Base-by-base conservation (phyloP, 2,113 vertebrate species). In the Hemichromis elongatus region DNA sequence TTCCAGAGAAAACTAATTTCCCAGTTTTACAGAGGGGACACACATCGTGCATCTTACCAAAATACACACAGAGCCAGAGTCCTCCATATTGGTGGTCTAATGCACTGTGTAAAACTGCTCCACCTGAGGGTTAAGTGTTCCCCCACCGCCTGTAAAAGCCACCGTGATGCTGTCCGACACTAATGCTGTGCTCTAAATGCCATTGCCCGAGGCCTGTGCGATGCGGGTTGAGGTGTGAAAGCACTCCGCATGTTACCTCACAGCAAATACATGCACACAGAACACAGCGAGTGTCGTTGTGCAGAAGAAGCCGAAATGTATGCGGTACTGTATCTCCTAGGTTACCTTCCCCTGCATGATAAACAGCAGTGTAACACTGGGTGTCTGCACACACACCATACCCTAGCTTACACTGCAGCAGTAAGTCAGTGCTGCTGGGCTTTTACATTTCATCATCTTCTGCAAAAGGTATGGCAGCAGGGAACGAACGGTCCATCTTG, bases 111-210 rank as follows among this genome's bases (percentile, higher is more conserved):
- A 80, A 85, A 81, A 63, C 70, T 9, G 5, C 86, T 85, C 57
- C 50, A 81, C 87, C 88, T 81, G 89, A 28, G 85, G 90, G 55
- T 91, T 77, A 85, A 79, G 86, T 77, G 82, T 37, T 81, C 77
- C 88, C 88, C 33, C 82, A 33, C 81, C 52, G 83, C 55, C 82
- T 54, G 28, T 86, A 45, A 84, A 66, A 86, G 79, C 84, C 80
- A 21, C 59, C 40, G 24, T 79, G 86, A 91, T 92, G 86, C 85
- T 68, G 90, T 90, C 87, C 13, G 73, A 82, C 85, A 81, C 80
- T 90, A 87, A 91, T 80, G 79, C 68, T 11, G 83, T 13, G 83
- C 86, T 88, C 61, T 87, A 83, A 88, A 86, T 61, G 90, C 82
- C 18, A 4, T 66, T 11, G 81, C 88, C 88, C 12, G 19, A 12